phyloP scores from a whole-genome alignment of 2,888 invertebrate genomes.

The Heliconius sara region DNA sequence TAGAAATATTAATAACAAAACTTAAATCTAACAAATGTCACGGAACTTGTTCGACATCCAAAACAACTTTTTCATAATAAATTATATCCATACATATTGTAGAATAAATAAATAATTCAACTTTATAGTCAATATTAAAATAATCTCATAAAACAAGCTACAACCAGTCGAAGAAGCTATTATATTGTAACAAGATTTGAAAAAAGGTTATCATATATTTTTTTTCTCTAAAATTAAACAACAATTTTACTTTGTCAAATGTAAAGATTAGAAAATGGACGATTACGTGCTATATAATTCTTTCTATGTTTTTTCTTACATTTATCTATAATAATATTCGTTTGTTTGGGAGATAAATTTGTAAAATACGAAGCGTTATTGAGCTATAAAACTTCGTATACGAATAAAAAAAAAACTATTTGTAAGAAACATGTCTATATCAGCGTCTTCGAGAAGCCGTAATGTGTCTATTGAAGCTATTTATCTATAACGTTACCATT shows the following conservation, averaged over 20 bases:
- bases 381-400: neutral
- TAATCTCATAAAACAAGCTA: slow-evolving; percentile 12
- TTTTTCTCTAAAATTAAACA: neutral
- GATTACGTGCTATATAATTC: neutral
- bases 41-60: slow-evolving; percentile 12
- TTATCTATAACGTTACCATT: slow-evolving; percentile 5
- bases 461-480: slow-evolving; percentile 16
- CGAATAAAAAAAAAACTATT: neutral
- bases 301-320: neutral
- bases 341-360: neutral
- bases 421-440: neutral
- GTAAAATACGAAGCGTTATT: neutral
- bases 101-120: slow-evolving; percentile 7
- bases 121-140: slow-evolving; percentile 21
- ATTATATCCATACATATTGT: neutral
- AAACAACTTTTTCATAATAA: slow-evolving; percentile 24
- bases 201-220: neutral
- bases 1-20: slow-evolving; percentile 5
- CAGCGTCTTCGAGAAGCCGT: neutral
- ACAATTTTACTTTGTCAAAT: neutral
- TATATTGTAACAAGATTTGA: slow-evolving; percentile 14
- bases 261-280: neutral
- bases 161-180: slow-evolving; percentile 7
- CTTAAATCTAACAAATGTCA: slow-evolving; percentile 14
- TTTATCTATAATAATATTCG: neutral